Evolutionary conservation across 2,797 vertebrate species (phyloP).

Genomic region (Myioborus melanocephalus): DNA sequence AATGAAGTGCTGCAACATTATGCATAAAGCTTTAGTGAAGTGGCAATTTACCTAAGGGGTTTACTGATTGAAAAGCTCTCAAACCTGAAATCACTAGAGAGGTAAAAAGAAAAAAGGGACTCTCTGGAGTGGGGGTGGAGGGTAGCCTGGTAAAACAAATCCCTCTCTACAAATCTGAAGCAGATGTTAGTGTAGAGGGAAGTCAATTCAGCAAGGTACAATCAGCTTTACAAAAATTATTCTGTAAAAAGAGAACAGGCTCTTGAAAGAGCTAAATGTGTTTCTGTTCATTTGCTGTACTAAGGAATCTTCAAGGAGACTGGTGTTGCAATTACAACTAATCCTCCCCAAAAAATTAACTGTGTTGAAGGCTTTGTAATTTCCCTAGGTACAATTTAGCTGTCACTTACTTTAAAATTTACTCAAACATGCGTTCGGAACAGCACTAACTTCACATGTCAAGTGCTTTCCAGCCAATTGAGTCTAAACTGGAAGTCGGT

Average conservation of each 20-base stretch:
- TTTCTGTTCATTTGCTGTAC: conserved; percentile 81
- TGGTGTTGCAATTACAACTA: conserved; percentile 93
- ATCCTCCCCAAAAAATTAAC: conserved; percentile 89
- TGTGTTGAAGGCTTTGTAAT: conserved; percentile 99
- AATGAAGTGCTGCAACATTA: conserved; percentile 91
- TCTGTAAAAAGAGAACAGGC: conserved; percentile 70
- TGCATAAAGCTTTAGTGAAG: conserved; percentile 85
- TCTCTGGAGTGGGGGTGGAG: neutral
- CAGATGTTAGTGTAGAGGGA: conserved; percentile 67
- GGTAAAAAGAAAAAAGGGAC: conserved; percentile 34
- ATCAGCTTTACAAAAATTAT: conserved; percentile 73
- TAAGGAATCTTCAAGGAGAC: conserved; percentile 83
- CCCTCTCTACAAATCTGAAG: conserved; percentile 72
- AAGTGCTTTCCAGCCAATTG: conserved; percentile 99
- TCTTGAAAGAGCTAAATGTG: conserved; percentile 74
- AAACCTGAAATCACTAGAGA: conserved; percentile 74
- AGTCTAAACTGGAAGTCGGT: conserved; percentile 92
- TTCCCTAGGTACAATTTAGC: conserved; percentile 99
- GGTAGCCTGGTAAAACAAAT: conserved; percentile 67
- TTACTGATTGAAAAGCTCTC: conserved; percentile 85
- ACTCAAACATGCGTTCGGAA: conserved; percentile 91
- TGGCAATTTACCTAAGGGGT: conserved; percentile 85
- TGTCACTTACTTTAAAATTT: conserved; percentile 99
- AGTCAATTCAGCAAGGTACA: conserved; percentile 73
- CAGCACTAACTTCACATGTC: conserved; percentile 99